Evolutionary conservation across 2,113 vertebrate genomes (phyloP).

Genomic region (Ursus arctos): DNA sequence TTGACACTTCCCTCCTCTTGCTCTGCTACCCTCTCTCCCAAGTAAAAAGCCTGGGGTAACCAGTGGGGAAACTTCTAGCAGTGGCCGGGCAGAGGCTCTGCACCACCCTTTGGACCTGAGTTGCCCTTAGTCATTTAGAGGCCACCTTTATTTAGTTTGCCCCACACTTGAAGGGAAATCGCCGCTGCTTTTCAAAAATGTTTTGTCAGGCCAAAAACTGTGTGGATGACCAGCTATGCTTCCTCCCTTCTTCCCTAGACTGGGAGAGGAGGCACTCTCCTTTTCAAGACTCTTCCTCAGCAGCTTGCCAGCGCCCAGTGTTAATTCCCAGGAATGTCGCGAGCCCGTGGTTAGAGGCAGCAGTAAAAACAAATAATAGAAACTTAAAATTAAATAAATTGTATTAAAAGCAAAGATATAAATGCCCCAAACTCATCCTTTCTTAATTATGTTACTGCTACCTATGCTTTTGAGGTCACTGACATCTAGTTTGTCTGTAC

Average conservation of each 20-base stretch:
- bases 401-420: neutral
- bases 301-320: neutral
- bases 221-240: accelerated
- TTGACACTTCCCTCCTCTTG: too few species aligned
- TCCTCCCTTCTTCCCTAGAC: neutral
- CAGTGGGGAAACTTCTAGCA: neutral
- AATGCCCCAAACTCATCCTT: neutral
- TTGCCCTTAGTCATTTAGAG: neutral
- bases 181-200: neutral
- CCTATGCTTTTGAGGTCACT: neutral
- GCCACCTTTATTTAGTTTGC: neutral
- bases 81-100: neutral
- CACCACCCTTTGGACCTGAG: neutral
- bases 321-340: neutral
- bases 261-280: too few species aligned
- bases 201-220: neutral
- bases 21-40: neutral
- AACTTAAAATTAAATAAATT: neutral
- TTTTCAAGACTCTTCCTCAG: neutral
- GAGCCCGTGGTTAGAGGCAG: neutral
- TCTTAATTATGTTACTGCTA: neutral
- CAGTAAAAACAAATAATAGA: neutral
- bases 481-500: neutral
- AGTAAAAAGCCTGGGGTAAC: neutral
- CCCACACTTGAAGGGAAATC: neutral